phyloP scores from a whole-genome alignment of 35 echinoderm and acorn worm species.

The Hemicentrotus pulcherrimus region DNA sequence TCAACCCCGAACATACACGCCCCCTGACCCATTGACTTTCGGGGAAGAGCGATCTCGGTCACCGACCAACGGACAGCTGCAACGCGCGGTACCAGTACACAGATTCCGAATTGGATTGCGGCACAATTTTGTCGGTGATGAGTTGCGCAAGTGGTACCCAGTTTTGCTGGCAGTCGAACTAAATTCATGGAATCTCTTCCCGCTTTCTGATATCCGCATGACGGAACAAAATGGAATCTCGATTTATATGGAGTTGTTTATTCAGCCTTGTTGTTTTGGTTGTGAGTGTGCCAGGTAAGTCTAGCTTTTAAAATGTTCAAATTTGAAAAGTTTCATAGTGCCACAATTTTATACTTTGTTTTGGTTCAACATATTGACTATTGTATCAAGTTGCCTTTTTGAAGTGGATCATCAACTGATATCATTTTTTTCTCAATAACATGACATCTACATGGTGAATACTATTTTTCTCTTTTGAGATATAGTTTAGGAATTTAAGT shows the following conservation, averaged over 20 bases:
- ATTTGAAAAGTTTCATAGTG: too few species aligned
- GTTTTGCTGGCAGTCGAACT: background rate
- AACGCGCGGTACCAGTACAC: background rate
- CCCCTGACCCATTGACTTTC: constrained; percentile 42
- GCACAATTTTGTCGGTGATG: background rate
- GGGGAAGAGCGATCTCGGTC: background rate
- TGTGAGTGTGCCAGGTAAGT: background rate
- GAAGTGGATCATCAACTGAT: too few species aligned
- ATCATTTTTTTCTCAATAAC: too few species aligned
- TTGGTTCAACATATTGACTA: too few species aligned
- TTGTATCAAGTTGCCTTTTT: too few species aligned
- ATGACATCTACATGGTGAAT: too few species aligned
- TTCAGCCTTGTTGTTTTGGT: background rate
- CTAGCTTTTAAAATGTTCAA: background rate
- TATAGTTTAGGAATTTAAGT: too few species aligned
- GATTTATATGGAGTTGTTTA: background rate
- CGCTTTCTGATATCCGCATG: background rate
- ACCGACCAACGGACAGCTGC: constrained; percentile 17
- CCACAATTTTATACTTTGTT: too few species aligned
- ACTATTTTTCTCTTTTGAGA: too few species aligned
- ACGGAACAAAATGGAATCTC: background rate
- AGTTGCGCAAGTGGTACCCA: background rate
- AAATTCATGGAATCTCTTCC: background rate
- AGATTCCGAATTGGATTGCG: background rate
- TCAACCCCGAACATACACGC: background rate